Conservation (phyloP, 2,113 vertebrate species). For the Eudorcas thomsonii region DNA sequence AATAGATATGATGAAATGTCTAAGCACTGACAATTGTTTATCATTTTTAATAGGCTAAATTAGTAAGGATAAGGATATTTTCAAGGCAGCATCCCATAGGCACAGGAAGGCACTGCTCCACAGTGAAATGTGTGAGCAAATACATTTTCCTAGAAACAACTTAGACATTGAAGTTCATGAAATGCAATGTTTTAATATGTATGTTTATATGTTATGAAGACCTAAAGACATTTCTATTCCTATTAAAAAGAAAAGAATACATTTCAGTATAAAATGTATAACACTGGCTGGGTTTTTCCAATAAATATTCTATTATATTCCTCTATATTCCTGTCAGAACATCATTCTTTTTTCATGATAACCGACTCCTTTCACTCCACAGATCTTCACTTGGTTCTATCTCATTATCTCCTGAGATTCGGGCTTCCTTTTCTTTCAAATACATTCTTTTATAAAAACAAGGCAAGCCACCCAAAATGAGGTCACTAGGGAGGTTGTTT, state of each 20-base stretch:
- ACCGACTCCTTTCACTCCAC: background rate
- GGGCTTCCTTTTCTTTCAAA: background rate
- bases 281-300: background rate
- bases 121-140: background rate
- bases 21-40: background rate
- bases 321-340: background rate
- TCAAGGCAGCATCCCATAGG: background rate
- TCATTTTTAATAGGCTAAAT: background rate
- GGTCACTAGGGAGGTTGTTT: background rate
- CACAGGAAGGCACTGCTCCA: background rate
- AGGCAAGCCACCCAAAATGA: background rate
- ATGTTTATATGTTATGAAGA: background rate
- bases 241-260: background rate
- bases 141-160: background rate
- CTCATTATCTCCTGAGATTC: background rate
- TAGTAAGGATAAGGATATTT: background rate
- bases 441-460: background rate
- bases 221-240: background rate
- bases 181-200: background rate
- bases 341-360: background rate
- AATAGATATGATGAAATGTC: background rate
- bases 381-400: background rate
- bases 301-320: background rate
- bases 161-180: background rate
- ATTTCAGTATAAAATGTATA: background rate